Evolutionary conservation across 2,113 vertebrate species (phyloP).

Genomic region (Rhinoderma darwinii): DNA sequence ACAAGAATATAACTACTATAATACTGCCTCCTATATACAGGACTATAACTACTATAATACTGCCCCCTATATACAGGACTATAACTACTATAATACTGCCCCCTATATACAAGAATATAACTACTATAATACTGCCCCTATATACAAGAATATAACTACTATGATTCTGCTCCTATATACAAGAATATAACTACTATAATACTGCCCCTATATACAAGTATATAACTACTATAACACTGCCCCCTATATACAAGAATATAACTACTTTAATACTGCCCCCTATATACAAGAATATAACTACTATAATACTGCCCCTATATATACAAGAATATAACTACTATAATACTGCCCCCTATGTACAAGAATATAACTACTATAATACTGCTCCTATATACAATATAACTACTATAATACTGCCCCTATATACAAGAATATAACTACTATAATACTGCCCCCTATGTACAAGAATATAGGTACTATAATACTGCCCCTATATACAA

Average conservation of each 20-base stretch:
- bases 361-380: constrained; percentile 18
- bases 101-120: too few species aligned
- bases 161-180: neutral
- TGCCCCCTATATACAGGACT: too few species aligned
- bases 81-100: too few species aligned
- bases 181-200: constrained; percentile 10
- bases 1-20: neutral
- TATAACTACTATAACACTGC: neutral
- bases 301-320: neutral
- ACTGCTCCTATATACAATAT: constrained; percentile 16
- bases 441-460: neutral
- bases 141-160: too few species aligned
- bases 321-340: neutral
- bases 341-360: neutral
- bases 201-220: neutral
- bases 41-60: neutral
- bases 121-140: too few species aligned
- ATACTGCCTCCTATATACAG: neutral
- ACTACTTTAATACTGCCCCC: neutral
- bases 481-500: too few species aligned
- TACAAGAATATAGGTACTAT: neutral
- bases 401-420: constrained; percentile 19
- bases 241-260: neutral
- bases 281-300: neutral
- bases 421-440: neutral